A percentile compares a stretch with the other conserved stretches of the same genome.
phyloP scores from a whole-genome alignment of 30 jellyfish, hydroid and myxozoan genomes.

The Hydractinia echinata region DNA sequence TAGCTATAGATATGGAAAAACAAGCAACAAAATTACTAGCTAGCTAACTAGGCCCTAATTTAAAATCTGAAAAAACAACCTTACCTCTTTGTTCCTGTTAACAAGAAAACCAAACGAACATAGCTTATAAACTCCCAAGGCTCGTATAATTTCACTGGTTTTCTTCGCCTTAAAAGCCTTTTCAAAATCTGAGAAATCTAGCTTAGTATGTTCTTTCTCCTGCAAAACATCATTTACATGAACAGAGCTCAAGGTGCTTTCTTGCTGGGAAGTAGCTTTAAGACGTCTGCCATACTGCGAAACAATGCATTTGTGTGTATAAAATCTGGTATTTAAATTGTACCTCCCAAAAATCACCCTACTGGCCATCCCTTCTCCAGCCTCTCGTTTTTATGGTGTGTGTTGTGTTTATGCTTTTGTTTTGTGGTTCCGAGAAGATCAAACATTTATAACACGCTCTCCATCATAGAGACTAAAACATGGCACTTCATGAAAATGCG shows the following conservation, averaged over 20 bases:
- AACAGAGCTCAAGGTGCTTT: background rate
- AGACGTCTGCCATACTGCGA: too few relatives aligned
- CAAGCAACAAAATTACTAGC: background rate
- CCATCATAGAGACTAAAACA: too few relatives aligned
- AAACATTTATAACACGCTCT: too few relatives aligned
- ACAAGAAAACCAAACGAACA: slow-evolving; percentile 71
- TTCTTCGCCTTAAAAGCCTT: slow-evolving; percentile 79
- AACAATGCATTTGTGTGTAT: too few relatives aligned
- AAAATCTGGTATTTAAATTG: too few relatives aligned
- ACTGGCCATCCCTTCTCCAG: too few relatives aligned
- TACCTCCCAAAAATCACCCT: too few relatives aligned
- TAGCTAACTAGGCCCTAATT: slow-evolving; percentile 18
- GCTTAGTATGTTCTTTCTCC: background rate
- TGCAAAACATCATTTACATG: background rate
- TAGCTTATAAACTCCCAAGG: slow-evolving; percentile 61
- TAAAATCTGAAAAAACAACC: background rate
- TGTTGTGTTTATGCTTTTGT: background rate
- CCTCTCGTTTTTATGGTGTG: too few relatives aligned
- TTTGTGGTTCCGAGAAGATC: background rate
- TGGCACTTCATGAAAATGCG: too few relatives aligned
- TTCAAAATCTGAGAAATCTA: slow-evolving; percentile 51
- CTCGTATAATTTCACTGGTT: slow-evolving; percentile 73
- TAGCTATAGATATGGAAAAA: background rate
- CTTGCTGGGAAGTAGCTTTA: too few relatives aligned
- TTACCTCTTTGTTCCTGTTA: slow-evolving; percentile 55